These are phyloP conservation scores for Drosophila sucinea DNA, from an alignment of 1,140 invertebrate genomes.

Conservation along the genomic window DNA sequence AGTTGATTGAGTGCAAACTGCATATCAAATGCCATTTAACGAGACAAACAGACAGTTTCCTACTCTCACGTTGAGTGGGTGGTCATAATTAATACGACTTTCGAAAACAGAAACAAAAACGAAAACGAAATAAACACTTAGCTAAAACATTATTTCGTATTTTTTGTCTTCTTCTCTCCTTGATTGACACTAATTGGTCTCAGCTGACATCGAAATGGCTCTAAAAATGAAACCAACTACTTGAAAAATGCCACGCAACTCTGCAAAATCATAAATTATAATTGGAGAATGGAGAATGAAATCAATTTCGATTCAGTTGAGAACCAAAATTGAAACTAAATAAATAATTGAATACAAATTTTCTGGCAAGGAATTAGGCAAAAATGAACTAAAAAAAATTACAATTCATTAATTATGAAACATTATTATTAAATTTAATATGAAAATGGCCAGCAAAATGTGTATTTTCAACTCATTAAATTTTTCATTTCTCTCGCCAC, in stretches of 20 bases:
- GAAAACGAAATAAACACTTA: background rate
- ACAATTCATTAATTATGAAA: too few species aligned
- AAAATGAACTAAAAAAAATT: too few species aligned
- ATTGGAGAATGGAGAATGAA: too few species aligned
- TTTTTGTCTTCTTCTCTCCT: background rate
- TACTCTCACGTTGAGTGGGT: background rate
- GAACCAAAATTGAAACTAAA: too few species aligned
- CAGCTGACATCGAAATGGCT: background rate
- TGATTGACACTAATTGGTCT: slow-evolving; percentile 5
- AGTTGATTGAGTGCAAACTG: slow-evolving; percentile 22
- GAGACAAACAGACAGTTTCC: background rate
- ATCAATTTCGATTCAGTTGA: too few species aligned
- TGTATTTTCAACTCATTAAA: slow-evolving; percentile 13
- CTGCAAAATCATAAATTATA: too few species aligned
- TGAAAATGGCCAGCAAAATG: background rate
- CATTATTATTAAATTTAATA: background rate
- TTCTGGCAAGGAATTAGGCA: too few species aligned
- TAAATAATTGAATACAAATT: too few species aligned
- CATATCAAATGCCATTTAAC: slow-evolving; percentile 20
- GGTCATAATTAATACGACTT: slow-evolving; percentile 16
- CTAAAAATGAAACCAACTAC: background rate
- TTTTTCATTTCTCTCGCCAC: slow-evolving; percentile 12
- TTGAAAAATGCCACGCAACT: background rate
- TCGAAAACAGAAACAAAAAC: background rate
- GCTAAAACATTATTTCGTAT: background rate